A percentile compares a stretch with the other conserved stretches of the same genome.
phyloP scores from a whole-genome alignment of 2,797 vertebrate species.

The Xenentodon cancila region DNA sequence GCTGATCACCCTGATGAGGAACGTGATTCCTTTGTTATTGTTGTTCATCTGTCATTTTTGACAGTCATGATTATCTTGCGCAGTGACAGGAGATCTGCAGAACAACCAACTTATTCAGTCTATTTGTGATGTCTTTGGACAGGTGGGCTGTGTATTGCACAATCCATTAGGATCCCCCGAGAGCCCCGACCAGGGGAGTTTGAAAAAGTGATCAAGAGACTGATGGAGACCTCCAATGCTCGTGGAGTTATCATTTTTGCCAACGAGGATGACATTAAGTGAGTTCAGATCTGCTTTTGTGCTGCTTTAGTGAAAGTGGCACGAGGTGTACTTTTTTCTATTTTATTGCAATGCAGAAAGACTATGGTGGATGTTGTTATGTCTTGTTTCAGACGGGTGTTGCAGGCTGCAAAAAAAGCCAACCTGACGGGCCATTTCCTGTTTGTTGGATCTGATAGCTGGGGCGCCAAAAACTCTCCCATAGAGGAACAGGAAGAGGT shows the following conservation, averaged over 20 bases:
- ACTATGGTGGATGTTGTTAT: background rate
- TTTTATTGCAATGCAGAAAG: background rate
- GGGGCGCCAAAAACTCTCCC: constrained; percentile 90
- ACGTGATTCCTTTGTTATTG: too few species aligned
- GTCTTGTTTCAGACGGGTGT: constrained; percentile 82
- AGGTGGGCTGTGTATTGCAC: constrained; percentile 93
- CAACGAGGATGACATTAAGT: constrained; percentile 96
- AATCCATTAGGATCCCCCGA: constrained; percentile 93
- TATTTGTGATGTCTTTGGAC: constrained; percentile 28
- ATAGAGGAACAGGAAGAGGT: constrained; percentile 88
- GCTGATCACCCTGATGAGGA: too few species aligned
- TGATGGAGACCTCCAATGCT: constrained; percentile 94
- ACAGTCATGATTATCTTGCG: too few species aligned
- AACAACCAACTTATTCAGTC: background rate
- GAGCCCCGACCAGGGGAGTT: constrained; percentile 92
- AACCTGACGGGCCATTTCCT: constrained; percentile 93
- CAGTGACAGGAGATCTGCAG: background rate
- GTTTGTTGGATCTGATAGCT: constrained; percentile 94
- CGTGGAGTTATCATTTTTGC: constrained; percentile 94
- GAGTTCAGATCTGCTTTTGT: constrained; percentile 48
- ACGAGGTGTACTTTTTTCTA: background rate
- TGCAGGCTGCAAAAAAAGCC: constrained; percentile 85
- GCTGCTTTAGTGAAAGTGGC: too few species aligned
- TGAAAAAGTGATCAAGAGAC: constrained; percentile 87
- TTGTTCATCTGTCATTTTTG: too few species aligned